Evolutionary conservation across 2,113 vertebrate species (phyloP).

Genomic region (Lampris megalopsis): DNA sequence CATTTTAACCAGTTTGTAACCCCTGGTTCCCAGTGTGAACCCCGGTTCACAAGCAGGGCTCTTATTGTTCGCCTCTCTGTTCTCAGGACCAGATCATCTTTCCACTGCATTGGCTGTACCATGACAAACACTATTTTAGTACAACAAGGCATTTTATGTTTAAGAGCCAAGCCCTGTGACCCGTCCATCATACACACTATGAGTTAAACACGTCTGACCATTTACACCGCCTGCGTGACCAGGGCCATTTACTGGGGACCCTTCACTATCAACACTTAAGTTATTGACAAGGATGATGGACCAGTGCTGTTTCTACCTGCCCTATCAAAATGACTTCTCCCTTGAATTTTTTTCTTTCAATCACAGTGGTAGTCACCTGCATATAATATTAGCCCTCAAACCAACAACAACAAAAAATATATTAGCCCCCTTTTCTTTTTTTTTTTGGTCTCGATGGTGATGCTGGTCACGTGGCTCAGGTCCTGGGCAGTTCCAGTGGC

Average conservation of each 20-base stretch:
- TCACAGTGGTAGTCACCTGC: background rate
- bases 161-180: background rate
- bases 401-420: too few relatives aligned
- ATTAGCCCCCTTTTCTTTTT: too few relatives aligned
- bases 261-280: conserved; percentile 41
- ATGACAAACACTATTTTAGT: conserved; percentile 16
- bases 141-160: background rate
- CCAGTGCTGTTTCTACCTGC: background rate
- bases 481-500: too few relatives aligned
- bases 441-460: too few relatives aligned
- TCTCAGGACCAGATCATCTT: background rate
- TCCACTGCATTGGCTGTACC: conserved; percentile 19
- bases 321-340: conserved; percentile 16
- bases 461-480: too few relatives aligned
- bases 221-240: background rate
- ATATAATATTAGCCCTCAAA: background rate
- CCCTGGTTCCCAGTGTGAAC: too few relatives aligned
- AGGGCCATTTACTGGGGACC: conserved; percentile 10
- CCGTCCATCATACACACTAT: conserved; percentile 4
- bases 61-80: too few relatives aligned
- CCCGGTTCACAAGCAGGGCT: too few relatives aligned
- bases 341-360: conserved; percentile 2
- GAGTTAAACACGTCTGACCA: background rate
- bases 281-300: conserved; percentile 58
- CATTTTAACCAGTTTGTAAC: too few relatives aligned